A percentile compares a stretch with the other conserved stretches of the same genome.
Conservation (phyloP, 2,888 invertebrate genomes). For the Abrostola tripartita region DNA sequence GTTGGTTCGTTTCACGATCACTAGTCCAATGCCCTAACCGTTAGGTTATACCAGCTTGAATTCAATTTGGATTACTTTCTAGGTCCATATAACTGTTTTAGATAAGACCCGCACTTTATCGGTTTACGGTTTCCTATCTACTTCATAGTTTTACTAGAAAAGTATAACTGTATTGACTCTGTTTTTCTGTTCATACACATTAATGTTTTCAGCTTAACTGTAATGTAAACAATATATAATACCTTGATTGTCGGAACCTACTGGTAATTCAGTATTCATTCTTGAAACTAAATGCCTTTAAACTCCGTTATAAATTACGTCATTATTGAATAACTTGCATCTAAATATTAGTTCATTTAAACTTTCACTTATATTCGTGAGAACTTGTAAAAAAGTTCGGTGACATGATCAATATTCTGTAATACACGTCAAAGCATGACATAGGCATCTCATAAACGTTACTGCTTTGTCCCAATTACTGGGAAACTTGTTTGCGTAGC, state of each 20-base stretch:
- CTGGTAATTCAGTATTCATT: too few species aligned
- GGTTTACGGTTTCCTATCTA: neutral
- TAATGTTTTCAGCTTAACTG: too few species aligned
- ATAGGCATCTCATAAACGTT: slow-evolving; percentile 30
- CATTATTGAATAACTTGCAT: neutral
- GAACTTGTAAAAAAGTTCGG: neutral
- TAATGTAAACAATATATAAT: too few species aligned
- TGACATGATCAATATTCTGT: slow-evolving; percentile 12
- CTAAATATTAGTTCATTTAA: too few species aligned
- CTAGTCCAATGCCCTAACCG: neutral
- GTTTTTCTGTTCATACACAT: too few species aligned
- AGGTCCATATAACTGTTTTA: neutral
- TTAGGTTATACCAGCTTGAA: slow-evolving; percentile 5
- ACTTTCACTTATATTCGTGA: neutral
- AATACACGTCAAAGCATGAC: slow-evolving; percentile 24
- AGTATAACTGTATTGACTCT: too few species aligned
- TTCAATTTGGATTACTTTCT: slow-evolving; percentile 3
- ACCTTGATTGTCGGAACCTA: too few species aligned
- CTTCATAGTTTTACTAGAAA: neutral
- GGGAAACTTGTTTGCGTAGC: slow-evolving; percentile 28
- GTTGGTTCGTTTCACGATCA: neutral
- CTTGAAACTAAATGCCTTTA: too few species aligned
- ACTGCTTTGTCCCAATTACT: slow-evolving; percentile 38
- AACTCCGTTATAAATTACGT: neutral
- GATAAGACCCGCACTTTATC: neutral